Evolutionary conservation across 2,888 invertebrate genomes (phyloP), one percentile per base, ranked within the genome.

Genomic region (Perdita meconis): DNA sequence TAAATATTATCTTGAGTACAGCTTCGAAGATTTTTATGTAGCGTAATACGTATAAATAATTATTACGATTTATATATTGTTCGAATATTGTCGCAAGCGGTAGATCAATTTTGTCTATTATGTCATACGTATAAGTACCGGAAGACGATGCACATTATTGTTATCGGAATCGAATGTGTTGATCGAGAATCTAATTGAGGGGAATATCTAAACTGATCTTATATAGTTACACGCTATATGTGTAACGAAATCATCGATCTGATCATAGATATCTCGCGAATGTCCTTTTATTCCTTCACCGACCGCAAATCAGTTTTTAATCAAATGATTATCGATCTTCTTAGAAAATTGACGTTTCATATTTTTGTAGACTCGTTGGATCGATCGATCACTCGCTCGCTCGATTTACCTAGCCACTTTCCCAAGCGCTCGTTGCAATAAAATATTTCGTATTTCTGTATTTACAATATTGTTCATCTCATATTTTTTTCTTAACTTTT

Each of bases 271-370:
- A 83, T 68, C 68, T 86, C 86, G 80, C 83, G 86, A 78, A 88
- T 34, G 34, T 59, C 50, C 22, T 56, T 64, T 50, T n/a, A n/a
- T n/a, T n/a, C n/a, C n/a, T n/a, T n/a, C n/a, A n/a, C n/a, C n/a
- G n/a, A n/a, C n/a, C n/a, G n/a, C n/a, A n/a, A n/a, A n/a, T n/a
- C n/a, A n/a, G n/a, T 86, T 66, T 89, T 89, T 89, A 91, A 90
- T 90, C 89, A 73, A 88, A 84, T 86, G 89, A 89, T 90, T 88
- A 91, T 89, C 84, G 42, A 77, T 87, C 85, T 88, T 68, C 85
- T 85, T 81, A 75, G 82, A 82, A 80, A 73, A 30, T 30, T 30
- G 30, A 30, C 6, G 30, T 6, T 86, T 81, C 86, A 47, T 47
- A 83, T 76, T 80, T 71, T 81, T n/a, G 75, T 77, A 66, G 80